These are phyloP conservation scores for Phania funesta DNA, from an alignment of 2,888 invertebrate genomes.

Conservation along the genomic window DNA sequence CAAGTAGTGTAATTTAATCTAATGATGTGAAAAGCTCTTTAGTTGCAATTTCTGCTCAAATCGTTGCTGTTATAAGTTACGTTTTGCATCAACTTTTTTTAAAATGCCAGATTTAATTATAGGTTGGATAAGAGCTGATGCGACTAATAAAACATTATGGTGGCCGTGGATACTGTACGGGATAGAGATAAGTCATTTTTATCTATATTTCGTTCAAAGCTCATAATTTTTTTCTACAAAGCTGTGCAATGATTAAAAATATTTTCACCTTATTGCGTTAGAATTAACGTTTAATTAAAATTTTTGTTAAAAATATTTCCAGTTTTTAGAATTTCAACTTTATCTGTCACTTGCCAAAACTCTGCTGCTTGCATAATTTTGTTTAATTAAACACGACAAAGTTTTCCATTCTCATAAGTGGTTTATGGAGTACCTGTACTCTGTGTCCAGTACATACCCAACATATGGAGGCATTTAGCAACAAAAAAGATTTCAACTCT, in stretches of 20 bases:
- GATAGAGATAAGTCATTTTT: too few species aligned
- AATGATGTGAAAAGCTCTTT: background rate
- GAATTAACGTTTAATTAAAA: background rate
- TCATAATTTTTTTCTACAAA: too few species aligned
- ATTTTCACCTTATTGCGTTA: background rate
- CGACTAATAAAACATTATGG: too few species aligned
- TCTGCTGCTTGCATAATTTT: constrained; percentile 2
- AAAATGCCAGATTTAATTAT: too few species aligned
- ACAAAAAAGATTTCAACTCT: background rate
- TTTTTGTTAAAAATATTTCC: background rate
- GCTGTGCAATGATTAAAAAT: background rate
- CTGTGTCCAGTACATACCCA: background rate
- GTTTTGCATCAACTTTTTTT: too few species aligned
- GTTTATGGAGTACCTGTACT: background rate
- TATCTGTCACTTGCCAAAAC: constrained; percentile 26
- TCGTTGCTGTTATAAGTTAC: background rate
- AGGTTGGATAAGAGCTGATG: too few species aligned
- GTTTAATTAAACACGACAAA: constrained; percentile 31
- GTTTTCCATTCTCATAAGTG: constrained; percentile 19
- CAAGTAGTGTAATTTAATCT: background rate
- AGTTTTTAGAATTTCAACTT: constrained; percentile 19
- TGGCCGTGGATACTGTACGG: too few species aligned
- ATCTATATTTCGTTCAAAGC: too few species aligned
- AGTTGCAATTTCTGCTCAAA: background rate
- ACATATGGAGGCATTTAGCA: background rate